Evolutionary conservation across 2,797 vertebrate genomes (phyloP), one percentile per base, ranked within the genome.

Genomic region (Channa striata): DNA sequence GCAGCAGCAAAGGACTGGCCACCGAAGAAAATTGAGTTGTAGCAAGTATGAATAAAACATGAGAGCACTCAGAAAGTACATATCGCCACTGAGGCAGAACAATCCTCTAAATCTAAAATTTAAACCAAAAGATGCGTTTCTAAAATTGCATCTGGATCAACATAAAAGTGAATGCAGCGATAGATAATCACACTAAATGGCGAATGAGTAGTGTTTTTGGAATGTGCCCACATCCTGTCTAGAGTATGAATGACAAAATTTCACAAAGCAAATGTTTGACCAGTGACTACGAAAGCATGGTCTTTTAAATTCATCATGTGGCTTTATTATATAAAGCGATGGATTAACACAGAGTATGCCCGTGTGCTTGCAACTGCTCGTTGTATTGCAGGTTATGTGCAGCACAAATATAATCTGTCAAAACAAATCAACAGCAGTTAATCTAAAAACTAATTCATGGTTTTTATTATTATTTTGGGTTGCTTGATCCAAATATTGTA

Each of bases 1-100:
- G 48, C 42, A 63, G 64, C 13, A 59, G 21, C 6, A 20, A 19
- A 34, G 20, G 10, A 39, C 23, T 40, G 47, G 30, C 39, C 37
- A 48, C 68, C 30, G 17, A 13, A 48, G 23, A 7, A 71, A 57
- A 69, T 50, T 2, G 13, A 59, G 13, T 17, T 58, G 6, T 12
- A 36, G 46, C 14, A 53, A 44, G 56, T 30, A 48, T 40, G 1
- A 57, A 37, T 33, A 19, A 56, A 25, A 61, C 64, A 50, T 36
- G 30, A 59, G 4, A 43, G 30, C 0, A 19, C 1, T 7, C 9
- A 52, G 5, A 47, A 11, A 48, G 48, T 8, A 52, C 9, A 37
- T 11, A 13, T 53, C 2, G 59, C 7, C 11, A 53, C 6, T 0
- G 9, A 4, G 1, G 19, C 14, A 58, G 30, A 12, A 46, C 13